Base-by-base conservation (phyloP, 2,113 vertebrate genomes). In the Chascanopsetta lugubris region DNA sequence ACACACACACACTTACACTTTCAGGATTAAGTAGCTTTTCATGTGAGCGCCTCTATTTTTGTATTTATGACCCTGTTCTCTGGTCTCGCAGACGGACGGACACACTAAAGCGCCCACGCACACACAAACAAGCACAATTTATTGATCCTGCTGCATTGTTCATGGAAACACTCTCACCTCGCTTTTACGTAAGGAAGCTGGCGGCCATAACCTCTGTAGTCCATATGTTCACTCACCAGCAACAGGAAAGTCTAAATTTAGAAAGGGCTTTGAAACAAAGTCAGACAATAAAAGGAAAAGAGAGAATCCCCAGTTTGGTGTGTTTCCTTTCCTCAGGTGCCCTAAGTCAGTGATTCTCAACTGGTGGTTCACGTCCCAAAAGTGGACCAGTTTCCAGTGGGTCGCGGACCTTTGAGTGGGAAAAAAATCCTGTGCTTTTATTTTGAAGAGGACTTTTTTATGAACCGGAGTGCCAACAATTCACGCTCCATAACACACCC, bases 141-240 rank as follows among this genome's bases (percentile, higher is more conserved):
- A 85, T 87, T 88, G 84, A 87, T 89, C 57, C 61, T 74, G 57
- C 47, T 36, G 57, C 68, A 57, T 62, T 75, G 77, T 75, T 80
- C 60, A 25, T 8, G 32, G 61, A 64, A 29, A 64, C 73, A 74
- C 73, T 58, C 77, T 61, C 61, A 68, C 62, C 63, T 73, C 40
- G 13, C 55, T 79, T 87, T 75, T 87, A 83, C 85, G 82, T 84
- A 48, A 85, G 69, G 70, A 85, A 83, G 48, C 69, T 13, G 21
- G 38, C 49, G 72, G 48, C 50, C 40, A 51, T 76, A 72, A 79
- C 72, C 72, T 71, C 61, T 18, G 61, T n/a, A n/a, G n/a, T 63
- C 62, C 64, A 36, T 79, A 75, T 63, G 40, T 61, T 82, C 84
- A 79, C 55, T 88, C 82, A 75, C 59, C 57, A 63, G 66, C 18